Conservation (phyloP, 2,113 vertebrate species). For the Dromaius novaehollandiae region DNA sequence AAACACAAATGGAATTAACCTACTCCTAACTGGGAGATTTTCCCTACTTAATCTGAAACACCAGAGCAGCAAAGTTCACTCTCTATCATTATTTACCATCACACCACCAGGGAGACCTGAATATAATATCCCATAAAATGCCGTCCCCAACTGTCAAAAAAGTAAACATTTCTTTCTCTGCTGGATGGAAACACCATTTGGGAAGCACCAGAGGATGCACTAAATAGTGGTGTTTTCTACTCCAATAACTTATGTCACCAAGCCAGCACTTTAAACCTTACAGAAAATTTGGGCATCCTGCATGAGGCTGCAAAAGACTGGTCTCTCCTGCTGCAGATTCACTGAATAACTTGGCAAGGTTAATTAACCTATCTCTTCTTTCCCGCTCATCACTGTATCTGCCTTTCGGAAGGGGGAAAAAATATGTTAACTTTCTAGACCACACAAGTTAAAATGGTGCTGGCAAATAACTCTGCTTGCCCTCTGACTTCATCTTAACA, state of each 20-base stretch:
- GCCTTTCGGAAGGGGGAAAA: constrained; percentile 68
- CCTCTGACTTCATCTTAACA: constrained; percentile 93
- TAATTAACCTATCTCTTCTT: constrained; percentile 41
- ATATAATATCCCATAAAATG: neutral
- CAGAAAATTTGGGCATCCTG: neutral
- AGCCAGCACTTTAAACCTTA: neutral
- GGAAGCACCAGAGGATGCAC: neutral
- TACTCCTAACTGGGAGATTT: neutral
- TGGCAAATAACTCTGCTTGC: constrained; percentile 91
- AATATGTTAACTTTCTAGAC: constrained; percentile 90
- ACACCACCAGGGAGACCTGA: neutral
- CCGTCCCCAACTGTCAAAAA: neutral
- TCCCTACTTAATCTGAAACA: neutral
- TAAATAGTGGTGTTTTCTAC: neutral
- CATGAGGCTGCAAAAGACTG: neutral
- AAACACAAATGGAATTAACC: neutral
- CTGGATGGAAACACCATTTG: neutral
- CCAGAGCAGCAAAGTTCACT: neutral
- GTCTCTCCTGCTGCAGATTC: neutral
- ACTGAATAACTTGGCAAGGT: neutral
- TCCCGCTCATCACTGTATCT: neutral
- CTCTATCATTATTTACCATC: neutral
- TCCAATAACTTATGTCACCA: neutral
- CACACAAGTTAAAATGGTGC: constrained; percentile 91
- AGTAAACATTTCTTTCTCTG: neutral